phyloP scores from a whole-genome alignment of 2,113 vertebrate species.

The Empidonax alnorum region DNA sequence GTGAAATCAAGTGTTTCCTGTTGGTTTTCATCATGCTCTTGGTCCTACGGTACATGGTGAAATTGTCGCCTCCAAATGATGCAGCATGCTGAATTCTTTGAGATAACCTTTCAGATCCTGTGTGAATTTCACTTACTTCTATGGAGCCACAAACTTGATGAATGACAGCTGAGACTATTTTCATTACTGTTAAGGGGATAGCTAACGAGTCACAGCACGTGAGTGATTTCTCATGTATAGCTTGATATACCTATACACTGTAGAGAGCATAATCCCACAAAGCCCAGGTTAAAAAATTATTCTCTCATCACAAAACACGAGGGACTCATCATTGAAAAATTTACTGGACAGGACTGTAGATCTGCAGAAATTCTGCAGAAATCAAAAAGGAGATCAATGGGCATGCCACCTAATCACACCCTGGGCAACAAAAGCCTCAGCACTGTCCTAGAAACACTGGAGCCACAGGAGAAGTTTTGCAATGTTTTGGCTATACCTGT shows the following conservation, averaged over 20 bases:
- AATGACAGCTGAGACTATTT: not conserved
- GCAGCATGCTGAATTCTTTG: not conserved
- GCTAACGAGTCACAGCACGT: not conserved
- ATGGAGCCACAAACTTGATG: not conserved
- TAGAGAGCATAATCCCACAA: not conserved
- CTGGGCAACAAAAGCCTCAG: not conserved
- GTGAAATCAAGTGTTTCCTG: not conserved
- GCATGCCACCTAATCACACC: not conserved
- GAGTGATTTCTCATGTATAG: not conserved
- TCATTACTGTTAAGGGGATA: not conserved
- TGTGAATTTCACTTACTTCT: not conserved
- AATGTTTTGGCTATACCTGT: not conserved
- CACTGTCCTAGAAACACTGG: not conserved
- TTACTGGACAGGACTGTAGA: not conserved
- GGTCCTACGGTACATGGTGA: not conserved
- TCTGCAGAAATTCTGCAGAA: not conserved
- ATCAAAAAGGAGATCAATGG: not conserved
- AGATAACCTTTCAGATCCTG: not conserved
- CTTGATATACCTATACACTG: not conserved
- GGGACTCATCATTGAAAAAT: slow-evolving; percentile 8
- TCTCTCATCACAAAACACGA: not conserved
- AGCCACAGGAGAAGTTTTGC: not conserved
- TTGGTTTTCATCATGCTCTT: not conserved
- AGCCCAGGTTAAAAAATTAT: slow-evolving; percentile 1
- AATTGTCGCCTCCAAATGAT: not conserved